Conservation (phyloP, 2,113 vertebrate species). For the Benitochromis conjunctus region DNA sequence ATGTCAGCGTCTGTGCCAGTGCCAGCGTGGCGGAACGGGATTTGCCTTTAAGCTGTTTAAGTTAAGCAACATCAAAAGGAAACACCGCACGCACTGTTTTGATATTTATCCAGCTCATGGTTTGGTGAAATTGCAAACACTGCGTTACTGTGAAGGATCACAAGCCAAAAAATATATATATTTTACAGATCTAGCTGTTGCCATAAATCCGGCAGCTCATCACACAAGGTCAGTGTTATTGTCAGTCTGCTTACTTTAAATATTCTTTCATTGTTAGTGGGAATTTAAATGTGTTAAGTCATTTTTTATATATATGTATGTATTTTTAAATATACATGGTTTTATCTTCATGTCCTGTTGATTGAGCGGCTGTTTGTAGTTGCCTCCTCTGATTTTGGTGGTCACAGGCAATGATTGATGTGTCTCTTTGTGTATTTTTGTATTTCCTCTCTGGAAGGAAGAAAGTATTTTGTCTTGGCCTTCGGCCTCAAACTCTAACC, state of each 20-base stretch:
- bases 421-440: conserved; percentile 20
- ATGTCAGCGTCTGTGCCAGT: not conserved
- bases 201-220: not conserved
- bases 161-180: not conserved
- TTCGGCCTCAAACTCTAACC: not conserved
- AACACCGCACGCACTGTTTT: not conserved
- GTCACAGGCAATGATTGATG: not conserved
- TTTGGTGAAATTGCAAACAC: not conserved
- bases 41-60: not conserved
- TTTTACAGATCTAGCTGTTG: not conserved
- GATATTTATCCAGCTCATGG: not conserved
- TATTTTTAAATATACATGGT: not conserved
- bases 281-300: not conserved
- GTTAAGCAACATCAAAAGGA: fast-evolving
- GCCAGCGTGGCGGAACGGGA: not conserved
- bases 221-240: not conserved
- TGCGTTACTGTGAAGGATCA: not conserved
- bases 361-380: not conserved
- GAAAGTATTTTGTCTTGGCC: not conserved
- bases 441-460: conserved; percentile 29
- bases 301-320: not conserved
- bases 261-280: not conserved
- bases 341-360: not conserved
- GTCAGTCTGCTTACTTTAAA: not conserved
- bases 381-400: not conserved